Evolutionary conservation across 2,797 vertebrate species (phyloP).

Genomic region (Hyperoplus lanceolatus): DNA sequence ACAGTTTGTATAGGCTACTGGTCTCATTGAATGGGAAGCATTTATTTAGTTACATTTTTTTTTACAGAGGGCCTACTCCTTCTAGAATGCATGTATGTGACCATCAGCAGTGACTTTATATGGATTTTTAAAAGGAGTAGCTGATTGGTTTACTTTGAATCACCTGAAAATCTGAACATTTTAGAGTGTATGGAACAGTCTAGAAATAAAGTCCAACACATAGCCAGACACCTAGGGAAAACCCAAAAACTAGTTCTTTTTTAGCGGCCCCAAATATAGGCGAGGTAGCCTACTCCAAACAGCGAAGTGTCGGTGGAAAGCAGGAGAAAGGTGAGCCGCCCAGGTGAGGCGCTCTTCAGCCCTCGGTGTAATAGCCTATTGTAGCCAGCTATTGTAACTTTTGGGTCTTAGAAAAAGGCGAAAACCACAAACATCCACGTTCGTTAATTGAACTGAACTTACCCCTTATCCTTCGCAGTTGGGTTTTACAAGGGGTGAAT

Average conservation of each 20-base stretch:
- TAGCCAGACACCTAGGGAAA: not conserved
- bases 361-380: no score
- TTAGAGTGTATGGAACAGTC: not conserved
- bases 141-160: no score
- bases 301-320: not conserved
- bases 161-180: not conserved
- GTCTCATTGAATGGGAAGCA: not conserved
- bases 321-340: slow-evolving; percentile 13
- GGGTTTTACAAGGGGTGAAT: not conserved
- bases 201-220: not conserved
- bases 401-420: not conserved
- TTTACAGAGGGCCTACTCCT: no score
- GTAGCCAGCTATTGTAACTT: no score
- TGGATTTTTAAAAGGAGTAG: not conserved
- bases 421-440: not conserved
- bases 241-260: no score
- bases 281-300: not conserved
- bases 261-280: no score
- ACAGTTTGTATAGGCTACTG: no score
- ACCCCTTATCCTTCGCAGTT: not conserved
- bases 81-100: not conserved
- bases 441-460: not conserved
- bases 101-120: not conserved
- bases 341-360: slow-evolving; percentile 30
- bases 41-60: not conserved